Evolutionary conservation across 2,113 vertebrate genomes (phyloP).

Genomic region (Mobula birostris): DNA sequence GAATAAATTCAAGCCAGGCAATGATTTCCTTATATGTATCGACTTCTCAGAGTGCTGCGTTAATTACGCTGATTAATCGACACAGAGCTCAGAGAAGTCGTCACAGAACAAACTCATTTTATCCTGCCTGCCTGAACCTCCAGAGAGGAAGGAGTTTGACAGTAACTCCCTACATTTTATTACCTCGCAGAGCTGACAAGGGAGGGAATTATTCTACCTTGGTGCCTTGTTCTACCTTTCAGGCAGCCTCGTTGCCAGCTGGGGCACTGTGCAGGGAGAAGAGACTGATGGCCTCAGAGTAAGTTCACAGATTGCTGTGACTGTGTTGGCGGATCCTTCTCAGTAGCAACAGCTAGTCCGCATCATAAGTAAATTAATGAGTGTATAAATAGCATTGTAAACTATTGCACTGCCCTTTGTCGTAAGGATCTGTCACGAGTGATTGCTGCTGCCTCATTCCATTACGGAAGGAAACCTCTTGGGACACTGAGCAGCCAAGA

Average conservation of each 20-base stretch:
- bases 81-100: not conserved
- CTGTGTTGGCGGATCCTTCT: not conserved
- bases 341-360: not conserved
- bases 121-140: not conserved
- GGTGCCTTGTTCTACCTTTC: not conserved
- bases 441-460: not conserved
- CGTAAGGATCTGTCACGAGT: not conserved
- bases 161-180: not conserved
- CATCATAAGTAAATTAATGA: constrained; percentile 2
- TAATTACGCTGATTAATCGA: not conserved
- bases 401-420: not conserved
- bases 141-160: too few relatives aligned
- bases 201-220: not conserved
- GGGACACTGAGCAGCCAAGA: not conserved
- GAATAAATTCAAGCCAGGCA: not conserved
- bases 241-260: not conserved
- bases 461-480: not conserved
- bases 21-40: not conserved
- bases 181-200: not conserved
- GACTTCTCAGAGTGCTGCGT: too few relatives aligned
- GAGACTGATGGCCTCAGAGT: not conserved
- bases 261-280: not conserved
- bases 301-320: not conserved
- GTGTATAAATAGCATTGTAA: not conserved
- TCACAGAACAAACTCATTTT: not conserved